Base-by-base conservation (phyloP, 2,888 invertebrate genomes). In the Lasioglossum malachurum region DNA sequence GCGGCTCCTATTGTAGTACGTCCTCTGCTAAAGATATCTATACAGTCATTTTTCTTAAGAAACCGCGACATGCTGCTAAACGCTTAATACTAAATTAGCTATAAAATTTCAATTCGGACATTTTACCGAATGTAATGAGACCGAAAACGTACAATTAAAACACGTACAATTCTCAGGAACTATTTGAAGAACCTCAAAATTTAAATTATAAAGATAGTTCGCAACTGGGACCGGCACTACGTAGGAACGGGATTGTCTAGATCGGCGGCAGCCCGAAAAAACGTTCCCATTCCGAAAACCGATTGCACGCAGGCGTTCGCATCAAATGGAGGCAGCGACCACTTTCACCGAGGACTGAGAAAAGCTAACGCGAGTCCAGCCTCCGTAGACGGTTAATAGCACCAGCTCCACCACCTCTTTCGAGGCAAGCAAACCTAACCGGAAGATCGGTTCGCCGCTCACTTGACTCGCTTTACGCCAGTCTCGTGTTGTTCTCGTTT, bases 271-370 rank as follows among this genome's bases (percentile, higher is more conserved):
- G 53, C 10, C 27, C n/a, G 35, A 35, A 38, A 27, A 67, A 73
- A 38, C 76, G 73, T 75, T 49, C 69, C n/a, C 38, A 53, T 60
- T 69, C 38, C 41, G 31, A 49, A 64, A 23, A 73, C 5, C 57
- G 16, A 60, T 60, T 67, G 71, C 79, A 49, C 57, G 16, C n/a
- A n/a, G 16, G 74, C 53, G 64, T 41, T 74, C 57, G n/a, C 19
- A 35, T 64, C 38, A 57, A 41, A 83, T 57, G 57, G 69, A 77
- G 82, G 77, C 75, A 75, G 8, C 46, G 31, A 78, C 72, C 87
- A 91, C 91, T 91, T 91, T 91, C 91, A 88, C 91, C 91, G 60
- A 69, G 86, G 35, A 71, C 78, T 74, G 82, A 67, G 85, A 89
- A 84, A 91, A 88, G 74, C 31, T 80, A 69, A 69, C 38, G n/a